Conservation (phyloP, 2,888 invertebrate genomes). For the Anthophora plumipes region DNA sequence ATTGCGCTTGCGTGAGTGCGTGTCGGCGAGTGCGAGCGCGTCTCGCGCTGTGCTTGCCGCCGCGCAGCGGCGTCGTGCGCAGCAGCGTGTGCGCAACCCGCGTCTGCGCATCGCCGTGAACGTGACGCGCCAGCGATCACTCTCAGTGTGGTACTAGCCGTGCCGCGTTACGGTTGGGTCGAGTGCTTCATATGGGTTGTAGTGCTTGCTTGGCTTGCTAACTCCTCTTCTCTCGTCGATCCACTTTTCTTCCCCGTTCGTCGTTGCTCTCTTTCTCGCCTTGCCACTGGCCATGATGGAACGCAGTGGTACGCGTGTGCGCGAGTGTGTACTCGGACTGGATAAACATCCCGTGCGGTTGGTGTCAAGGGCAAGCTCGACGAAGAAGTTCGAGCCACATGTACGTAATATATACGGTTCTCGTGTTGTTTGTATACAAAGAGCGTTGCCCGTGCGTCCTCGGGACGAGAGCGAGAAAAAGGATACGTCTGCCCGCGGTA, state of each 20-base stretch:
- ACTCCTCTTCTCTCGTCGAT: neutral
- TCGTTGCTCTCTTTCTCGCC: constrained; percentile 9
- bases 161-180: constrained; percentile 67
- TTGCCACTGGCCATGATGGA: constrained; percentile 52
- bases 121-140: constrained; percentile 78
- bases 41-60: constrained; percentile 54
- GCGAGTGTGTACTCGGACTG: constrained; percentile 43
- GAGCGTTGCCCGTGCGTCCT: constrained; percentile 17
- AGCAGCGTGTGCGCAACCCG: constrained; percentile 70
- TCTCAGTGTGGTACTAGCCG: constrained; percentile 80
- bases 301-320: constrained; percentile 52
- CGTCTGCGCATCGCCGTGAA: constrained; percentile 75
- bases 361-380: constrained; percentile 45
- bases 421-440: constrained; percentile 63
- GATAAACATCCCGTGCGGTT: constrained; percentile 51
- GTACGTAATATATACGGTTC: neutral
- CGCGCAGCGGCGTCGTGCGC: constrained; percentile 70
- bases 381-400: constrained; percentile 22
- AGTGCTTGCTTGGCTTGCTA: neutral
- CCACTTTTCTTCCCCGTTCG: constrained; percentile 14
- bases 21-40: constrained; percentile 49
- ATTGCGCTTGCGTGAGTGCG: constrained; percentile 64
- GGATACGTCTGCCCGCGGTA: neutral
- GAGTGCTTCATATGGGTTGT: neutral
- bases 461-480: neutral